phyloP scores from a whole-genome alignment of 2,888 invertebrate species.

The Drosophila nr. perissopoda region DNA sequence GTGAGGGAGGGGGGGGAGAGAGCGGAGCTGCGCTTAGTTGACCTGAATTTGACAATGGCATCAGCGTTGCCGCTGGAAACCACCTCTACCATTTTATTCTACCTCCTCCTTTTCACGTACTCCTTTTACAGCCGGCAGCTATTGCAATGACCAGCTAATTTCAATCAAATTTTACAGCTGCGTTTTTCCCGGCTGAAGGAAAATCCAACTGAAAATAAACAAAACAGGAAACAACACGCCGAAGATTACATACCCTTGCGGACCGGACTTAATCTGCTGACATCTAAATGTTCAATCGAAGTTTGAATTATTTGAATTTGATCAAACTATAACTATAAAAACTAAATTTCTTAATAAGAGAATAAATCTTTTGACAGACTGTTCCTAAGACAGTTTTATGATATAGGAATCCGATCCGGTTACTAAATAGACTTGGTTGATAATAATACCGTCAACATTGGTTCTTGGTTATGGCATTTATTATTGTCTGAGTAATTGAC shows the following conservation, averaged over 20 bases:
- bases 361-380: neutral
- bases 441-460: neutral
- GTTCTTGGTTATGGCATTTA: neutral
- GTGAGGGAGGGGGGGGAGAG: neutral
- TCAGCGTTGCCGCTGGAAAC: constrained; percentile 30
- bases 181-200: neutral
- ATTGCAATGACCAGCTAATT: constrained; percentile 53
- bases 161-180: constrained; percentile 62
- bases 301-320: neutral
- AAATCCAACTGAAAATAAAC: constrained; percentile 13
- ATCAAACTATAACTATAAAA: neutral
- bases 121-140: constrained; percentile 28
- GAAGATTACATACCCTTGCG: neutral
- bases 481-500: constrained; percentile 29
- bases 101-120: neutral
- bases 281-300: neutral
- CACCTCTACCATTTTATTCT: constrained; percentile 9
- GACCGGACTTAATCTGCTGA: neutral
- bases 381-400: neutral
- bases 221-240: neutral
- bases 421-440: neutral
- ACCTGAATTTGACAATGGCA: constrained; percentile 62
- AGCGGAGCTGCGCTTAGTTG: constrained; percentile 36
- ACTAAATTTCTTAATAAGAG: neutral
- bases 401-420: neutral